A percentile compares a stretch with the other conserved stretches of the same genome.
Conservation (phyloP, 1,140 invertebrate genomes). For the Phocides pigmalion region DNA sequence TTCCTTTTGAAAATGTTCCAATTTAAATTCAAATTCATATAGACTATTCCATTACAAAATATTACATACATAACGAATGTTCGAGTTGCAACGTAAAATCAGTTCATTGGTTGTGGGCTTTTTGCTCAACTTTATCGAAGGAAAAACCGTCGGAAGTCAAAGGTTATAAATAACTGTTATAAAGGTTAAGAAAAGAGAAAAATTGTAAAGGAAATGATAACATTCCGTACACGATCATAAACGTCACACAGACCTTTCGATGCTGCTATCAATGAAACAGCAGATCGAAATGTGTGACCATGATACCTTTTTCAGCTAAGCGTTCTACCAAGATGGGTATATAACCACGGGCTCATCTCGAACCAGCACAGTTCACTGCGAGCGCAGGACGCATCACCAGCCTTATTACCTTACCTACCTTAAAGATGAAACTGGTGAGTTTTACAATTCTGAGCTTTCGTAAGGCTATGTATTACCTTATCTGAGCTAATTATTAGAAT, state of each 20-base stretch:
- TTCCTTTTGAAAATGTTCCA: too few species aligned
- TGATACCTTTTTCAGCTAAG: constrained; percentile 59
- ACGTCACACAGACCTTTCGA: constrained; percentile 10
- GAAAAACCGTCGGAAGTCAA: too few species aligned
- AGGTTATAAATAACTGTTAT: too few species aligned
- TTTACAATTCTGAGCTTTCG: too few species aligned
- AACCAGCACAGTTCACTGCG: constrained; percentile 49
- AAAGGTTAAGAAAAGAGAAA: background rate
- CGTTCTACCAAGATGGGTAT: constrained; percentile 55
- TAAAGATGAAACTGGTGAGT: constrained; percentile 56
- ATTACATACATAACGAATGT: too few species aligned
- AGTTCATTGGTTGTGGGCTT: too few species aligned
- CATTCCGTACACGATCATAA: background rate
- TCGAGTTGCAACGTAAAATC: too few species aligned
- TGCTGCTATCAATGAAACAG: constrained; percentile 27
- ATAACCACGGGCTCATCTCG: constrained; percentile 48
- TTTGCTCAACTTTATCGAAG: too few species aligned
- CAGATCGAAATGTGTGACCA: constrained; percentile 42
- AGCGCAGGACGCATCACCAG: constrained; percentile 44
- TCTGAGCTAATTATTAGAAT: too few species aligned
- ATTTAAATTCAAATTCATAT: too few species aligned
- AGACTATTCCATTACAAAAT: too few species aligned
- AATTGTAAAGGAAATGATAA: background rate
- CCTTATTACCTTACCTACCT: constrained; percentile 17
- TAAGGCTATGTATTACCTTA: too few species aligned